Conservation (phyloP, 2,113 vertebrate genomes). For the Thalassarche chlororhynchos region DNA sequence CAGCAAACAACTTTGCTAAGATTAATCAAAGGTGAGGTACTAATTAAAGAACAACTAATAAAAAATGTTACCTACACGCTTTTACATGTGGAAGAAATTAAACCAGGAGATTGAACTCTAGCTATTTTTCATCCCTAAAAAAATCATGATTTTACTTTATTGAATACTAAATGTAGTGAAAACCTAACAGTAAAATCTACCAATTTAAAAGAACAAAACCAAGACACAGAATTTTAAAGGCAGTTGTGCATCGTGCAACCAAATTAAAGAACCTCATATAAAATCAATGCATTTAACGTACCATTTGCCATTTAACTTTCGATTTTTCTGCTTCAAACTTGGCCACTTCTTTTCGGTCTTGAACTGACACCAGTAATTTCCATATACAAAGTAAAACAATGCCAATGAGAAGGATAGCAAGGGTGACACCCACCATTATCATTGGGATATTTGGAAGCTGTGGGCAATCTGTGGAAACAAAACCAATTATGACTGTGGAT, state of each 20-base stretch:
- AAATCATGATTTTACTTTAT: not conserved
- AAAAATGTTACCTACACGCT: not conserved
- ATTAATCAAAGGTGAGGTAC: not conserved
- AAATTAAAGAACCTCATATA: not conserved
- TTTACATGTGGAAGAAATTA: not conserved
- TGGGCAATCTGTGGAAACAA: conserved; percentile 84
- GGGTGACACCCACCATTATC: conserved; percentile 91
- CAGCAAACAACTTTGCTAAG: not conserved
- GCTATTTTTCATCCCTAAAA: not conserved
- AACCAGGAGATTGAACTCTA: not conserved
- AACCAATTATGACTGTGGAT: not conserved
- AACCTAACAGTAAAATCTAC: not conserved
- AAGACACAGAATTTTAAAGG: not conserved
- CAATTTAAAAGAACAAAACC: not conserved
- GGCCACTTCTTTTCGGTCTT: conserved; percentile 95
- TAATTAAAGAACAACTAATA: not conserved
- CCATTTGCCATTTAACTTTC: conserved; percentile 95
- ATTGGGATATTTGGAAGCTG: conserved; percentile 87
- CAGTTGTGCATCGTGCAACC: not conserved
- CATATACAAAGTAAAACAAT: conserved; percentile 88
- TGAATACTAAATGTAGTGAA: not conserved
- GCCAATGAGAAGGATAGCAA: conserved; percentile 91
- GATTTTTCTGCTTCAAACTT: conserved; percentile 95
- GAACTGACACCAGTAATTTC: conserved; percentile 93
- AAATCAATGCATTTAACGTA: conserved; percentile 64